Evolutionary conservation across 2,113 vertebrate species (phyloP).

Genomic region (Gymnogyps californianus): DNA sequence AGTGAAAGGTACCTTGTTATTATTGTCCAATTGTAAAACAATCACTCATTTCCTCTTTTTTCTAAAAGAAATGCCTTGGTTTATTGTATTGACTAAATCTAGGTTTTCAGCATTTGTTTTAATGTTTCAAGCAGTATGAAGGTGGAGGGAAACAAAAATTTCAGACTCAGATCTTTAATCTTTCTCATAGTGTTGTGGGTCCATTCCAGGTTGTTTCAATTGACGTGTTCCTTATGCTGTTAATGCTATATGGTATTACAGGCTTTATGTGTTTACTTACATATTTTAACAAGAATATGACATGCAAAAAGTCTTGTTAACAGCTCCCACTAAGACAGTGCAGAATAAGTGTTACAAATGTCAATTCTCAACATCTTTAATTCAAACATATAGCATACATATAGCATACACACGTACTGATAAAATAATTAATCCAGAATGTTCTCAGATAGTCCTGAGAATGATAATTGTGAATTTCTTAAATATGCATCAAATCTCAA

Average conservation of each 20-base stretch:
- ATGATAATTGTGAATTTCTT: background rate
- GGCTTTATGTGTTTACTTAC: background rate
- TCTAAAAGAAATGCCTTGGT: background rate
- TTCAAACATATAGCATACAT: background rate
- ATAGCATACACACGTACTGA: background rate
- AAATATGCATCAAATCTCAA: background rate
- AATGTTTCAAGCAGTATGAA: background rate
- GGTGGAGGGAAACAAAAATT: background rate
- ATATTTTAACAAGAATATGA: background rate
- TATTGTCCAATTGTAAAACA: background rate
- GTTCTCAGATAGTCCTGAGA: background rate
- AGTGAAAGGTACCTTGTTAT: background rate
- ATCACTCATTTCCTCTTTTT: background rate
- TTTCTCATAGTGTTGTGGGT: background rate
- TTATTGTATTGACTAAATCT: background rate
- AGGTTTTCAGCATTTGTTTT: background rate
- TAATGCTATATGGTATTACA: background rate
- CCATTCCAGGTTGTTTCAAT: background rate
- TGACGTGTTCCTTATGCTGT: background rate
- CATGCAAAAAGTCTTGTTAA: background rate
- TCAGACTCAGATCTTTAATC: background rate
- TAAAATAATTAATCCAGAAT: background rate
- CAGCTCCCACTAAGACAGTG: background rate
- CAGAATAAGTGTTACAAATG: background rate
- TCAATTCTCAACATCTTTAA: background rate